A percentile compares a stretch with the other conserved stretches of the same genome.
phyloP scores from a whole-genome alignment of 2,113 vertebrate species.

The Ploceus nigricollis region DNA sequence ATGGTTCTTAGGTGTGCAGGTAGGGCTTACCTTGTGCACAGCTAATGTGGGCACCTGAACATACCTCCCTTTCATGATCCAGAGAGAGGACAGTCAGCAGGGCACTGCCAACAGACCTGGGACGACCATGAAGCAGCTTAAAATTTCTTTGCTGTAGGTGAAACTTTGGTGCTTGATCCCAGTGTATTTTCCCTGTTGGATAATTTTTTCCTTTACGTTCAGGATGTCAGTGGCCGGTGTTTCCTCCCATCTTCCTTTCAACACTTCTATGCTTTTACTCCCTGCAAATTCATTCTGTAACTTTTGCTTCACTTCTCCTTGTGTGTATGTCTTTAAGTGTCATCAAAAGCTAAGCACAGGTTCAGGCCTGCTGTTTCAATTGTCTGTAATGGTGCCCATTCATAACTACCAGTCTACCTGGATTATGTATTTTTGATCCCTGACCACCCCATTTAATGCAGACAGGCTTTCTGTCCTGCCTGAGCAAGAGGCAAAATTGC shows the following conservation, averaged over 20 bases:
- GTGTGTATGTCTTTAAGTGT: not conserved
- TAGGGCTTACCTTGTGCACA: not conserved
- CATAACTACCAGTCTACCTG: not conserved
- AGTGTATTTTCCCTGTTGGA: not conserved
- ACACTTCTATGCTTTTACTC: not conserved
- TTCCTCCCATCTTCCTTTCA: not conserved
- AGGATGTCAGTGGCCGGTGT: not conserved
- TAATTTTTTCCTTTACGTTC: not conserved
- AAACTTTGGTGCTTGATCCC: not conserved
- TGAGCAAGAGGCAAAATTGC: not conserved
- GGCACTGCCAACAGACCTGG: not conserved
- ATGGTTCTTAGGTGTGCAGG: not conserved
- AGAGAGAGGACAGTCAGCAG: not conserved
- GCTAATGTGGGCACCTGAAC: rapidly evolving
- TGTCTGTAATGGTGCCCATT: not conserved
- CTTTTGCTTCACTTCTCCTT: not conserved
- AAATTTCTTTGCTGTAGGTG: not conserved
- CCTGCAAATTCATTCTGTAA: not conserved
- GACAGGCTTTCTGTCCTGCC: not conserved
- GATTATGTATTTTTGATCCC: not conserved
- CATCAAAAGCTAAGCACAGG: not conserved
- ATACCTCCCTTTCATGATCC: not conserved
- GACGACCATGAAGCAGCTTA: not conserved
- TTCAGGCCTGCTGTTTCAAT: not conserved
- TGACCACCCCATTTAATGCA: not conserved